Evolutionary conservation across 2,888 invertebrate species (phyloP), one percentile per base, ranked within the genome.

Genomic region (Willowsia nigromaculata): DNA sequence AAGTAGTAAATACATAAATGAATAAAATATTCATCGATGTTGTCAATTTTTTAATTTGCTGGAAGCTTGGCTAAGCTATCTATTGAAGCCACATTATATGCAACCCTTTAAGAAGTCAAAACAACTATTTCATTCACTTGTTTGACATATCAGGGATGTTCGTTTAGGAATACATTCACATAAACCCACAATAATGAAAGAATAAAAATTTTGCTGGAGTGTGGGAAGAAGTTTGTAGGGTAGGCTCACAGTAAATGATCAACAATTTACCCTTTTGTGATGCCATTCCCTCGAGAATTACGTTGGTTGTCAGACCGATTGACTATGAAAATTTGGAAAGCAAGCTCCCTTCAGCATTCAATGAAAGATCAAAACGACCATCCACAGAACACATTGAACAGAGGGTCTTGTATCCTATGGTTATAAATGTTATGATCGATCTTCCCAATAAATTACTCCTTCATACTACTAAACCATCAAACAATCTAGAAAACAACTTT

Each of bases 281-380:
- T 91, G 91, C 90, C 91, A 92, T 92, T 91, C 92, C 91, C 92
- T 62, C 15, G 91, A 92, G 92, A 88, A 91, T 91, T 33, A 43
- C 87, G 83, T 81, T 88, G 89, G 85, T 90, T 91, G 90, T 91
- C 90, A 90, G 91, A 83, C 86, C 91, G 88, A 91, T 92, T 89
- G 90, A 84, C 71, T 90, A 56, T 27, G 71, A 47, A 56, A 62
- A 59, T 50, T 78, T 25, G 68, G 50, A 65, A 56, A 59, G 56
- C 74, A 76, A 74, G 50, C 71, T 62, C 18, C 18, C 47, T 40
- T 11, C 33, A 18, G 43, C 65, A 50, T 53, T 40, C 59, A 33
- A 13, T 37, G 40, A 27, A 68, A 15, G 18, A 33, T 65, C 27
- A 47, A 65, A 40, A 37, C n/a, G 2, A 2, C 33, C n/a, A n/a